Evolutionary conservation across 2,888 invertebrate genomes (phyloP).

Genomic region (Dicyrtoma fusca): DNA sequence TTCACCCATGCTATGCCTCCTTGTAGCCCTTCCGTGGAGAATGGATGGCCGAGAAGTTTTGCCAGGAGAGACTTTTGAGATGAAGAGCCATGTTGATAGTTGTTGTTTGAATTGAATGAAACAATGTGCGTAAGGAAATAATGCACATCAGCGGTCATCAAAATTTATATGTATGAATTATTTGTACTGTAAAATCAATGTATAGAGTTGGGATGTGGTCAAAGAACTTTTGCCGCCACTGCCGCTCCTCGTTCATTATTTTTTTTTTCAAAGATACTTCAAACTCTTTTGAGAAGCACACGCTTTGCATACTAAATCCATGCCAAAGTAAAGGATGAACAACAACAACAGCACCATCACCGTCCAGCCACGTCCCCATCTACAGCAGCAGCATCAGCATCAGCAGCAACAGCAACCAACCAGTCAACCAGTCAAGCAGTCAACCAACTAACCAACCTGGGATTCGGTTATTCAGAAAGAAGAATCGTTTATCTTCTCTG

Average conservation of each 20-base stretch:
- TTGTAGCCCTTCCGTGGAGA: no score
- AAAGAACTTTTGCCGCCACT: conserved; percentile 30
- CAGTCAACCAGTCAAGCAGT: no score
- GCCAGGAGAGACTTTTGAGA: background rate
- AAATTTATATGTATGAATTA: conserved; percentile 12
- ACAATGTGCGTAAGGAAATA: conserved; percentile 32
- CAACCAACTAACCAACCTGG: no score
- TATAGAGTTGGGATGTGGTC: conserved; percentile 24
- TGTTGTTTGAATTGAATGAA: conserved; percentile 2
- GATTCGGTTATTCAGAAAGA: no score
- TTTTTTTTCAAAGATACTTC: background rate
- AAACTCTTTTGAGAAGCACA: conserved; percentile 6
- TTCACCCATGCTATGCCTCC: no score
- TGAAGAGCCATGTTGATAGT: background rate
- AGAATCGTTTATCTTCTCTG: no score
- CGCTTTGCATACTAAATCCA: conserved; percentile 15
- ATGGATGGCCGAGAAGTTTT: no score
- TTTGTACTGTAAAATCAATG: conserved; percentile 22
- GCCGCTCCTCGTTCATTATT: conserved; percentile 31
- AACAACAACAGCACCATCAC: no score
- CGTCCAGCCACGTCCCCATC: no score
- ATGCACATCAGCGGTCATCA: conserved; percentile 18
- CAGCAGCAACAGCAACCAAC: no score
- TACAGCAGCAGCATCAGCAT: no score
- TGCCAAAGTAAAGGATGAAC: no score